Evolutionary conservation across 1,140 invertebrate species (phyloP).

Genomic region (Drosophila lacteicornis): DNA sequence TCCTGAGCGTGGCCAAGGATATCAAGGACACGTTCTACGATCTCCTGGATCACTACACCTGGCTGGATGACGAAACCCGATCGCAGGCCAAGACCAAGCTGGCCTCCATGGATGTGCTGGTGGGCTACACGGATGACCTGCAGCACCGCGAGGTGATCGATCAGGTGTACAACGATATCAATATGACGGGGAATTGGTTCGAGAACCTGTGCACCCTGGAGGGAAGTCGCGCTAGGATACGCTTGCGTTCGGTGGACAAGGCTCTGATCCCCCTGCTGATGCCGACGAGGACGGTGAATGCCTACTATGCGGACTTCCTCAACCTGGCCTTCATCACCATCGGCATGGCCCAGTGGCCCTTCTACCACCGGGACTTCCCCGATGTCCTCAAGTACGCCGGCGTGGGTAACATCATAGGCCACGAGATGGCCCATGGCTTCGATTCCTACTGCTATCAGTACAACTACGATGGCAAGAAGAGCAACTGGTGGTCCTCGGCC

Average conservation of each 20-base stretch:
- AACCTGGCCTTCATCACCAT: conserved; percentile 83
- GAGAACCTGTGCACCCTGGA: conserved; percentile 64
- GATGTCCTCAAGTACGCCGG: conserved; percentile 86
- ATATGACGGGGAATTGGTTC: conserved; percentile 61
- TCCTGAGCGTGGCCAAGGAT: conserved; percentile 57
- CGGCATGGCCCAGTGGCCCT: conserved; percentile 75
- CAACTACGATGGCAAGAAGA: conserved; percentile 89
- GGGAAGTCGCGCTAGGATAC: conserved; percentile 48
- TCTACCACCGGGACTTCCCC: conserved; percentile 69
- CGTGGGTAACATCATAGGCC: conserved; percentile 89
- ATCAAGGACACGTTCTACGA: conserved; percentile 72
- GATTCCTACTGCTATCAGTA: conserved; percentile 91
- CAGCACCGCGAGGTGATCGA: conserved; percentile 64
- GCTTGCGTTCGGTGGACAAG: conserved; percentile 67
- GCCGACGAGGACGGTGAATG: conserved; percentile 72
- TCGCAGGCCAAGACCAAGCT: conserved; percentile 72
- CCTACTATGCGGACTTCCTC: conserved; percentile 77
- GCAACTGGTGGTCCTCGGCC: conserved; percentile 93
- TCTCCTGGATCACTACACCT: conserved; percentile 63
- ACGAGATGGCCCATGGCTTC: conserved; percentile 90
- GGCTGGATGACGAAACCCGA: conserved; percentile 77
- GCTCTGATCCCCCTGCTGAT: conserved; percentile 70
- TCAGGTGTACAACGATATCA: conserved; percentile 49
- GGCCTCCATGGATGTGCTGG: conserved; percentile 69
- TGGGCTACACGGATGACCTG: conserved; percentile 78